Conservation (phyloP, 1,140 invertebrate species). For the Belonocnema kinseyi region DNA sequence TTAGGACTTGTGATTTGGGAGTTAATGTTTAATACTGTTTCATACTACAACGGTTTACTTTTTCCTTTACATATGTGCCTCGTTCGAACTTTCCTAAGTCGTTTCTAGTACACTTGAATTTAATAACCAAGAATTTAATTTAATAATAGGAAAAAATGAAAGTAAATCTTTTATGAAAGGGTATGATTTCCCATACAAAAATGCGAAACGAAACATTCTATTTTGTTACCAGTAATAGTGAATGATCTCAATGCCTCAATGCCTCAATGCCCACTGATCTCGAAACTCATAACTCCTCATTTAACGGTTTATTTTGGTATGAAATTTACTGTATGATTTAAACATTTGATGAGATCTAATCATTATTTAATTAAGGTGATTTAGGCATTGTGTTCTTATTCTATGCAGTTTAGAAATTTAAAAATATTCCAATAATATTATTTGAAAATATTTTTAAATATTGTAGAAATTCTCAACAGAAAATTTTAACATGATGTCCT, state of each 20-base stretch:
- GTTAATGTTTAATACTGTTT: no score
- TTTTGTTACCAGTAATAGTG: neutral
- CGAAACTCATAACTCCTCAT: slow-evolving; percentile 19
- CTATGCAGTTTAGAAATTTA: neutral
- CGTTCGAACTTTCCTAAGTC: no score
- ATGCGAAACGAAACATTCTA: neutral
- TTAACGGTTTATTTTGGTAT: slow-evolving; percentile 15
- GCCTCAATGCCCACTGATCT: slow-evolving; percentile 1
- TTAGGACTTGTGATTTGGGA: no score
- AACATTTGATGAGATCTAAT: neutral
- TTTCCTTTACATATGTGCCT: no score
- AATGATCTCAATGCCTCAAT: slow-evolving; percentile 24
- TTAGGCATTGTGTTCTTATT: neutral
- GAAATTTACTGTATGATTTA: slow-evolving; percentile 19
- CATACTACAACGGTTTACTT: no score
- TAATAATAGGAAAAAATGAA: neutral
- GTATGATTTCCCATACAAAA: neutral
- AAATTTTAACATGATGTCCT: no score
- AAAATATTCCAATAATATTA: no score
- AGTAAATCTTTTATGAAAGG: neutral
- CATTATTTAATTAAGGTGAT: slow-evolving; percentile 23
- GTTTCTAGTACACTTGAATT: no score
- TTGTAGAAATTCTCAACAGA: no score
- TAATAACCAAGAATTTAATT: no score
- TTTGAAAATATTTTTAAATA: no score